Base-by-base conservation (phyloP, 2,797 vertebrate genomes). In the Muscicapa comitata region DNA sequence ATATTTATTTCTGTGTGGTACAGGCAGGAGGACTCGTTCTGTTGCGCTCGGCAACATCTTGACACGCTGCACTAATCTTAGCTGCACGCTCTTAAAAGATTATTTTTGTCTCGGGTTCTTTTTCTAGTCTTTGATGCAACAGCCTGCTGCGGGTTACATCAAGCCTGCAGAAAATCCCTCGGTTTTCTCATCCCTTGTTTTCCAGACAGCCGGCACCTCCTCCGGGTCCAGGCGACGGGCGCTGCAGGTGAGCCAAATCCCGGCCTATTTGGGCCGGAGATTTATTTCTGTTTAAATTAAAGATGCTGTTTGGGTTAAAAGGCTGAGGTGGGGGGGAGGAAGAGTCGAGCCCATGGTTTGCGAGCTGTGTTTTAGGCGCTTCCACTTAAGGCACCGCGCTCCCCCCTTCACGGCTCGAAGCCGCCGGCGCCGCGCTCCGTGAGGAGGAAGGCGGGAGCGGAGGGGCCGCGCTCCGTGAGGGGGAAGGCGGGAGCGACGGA, bases 101-200 rank as follows among this genome's bases (percentile, higher is more conserved):
- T 96, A 95, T 97, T 97, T 96, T 92, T 79, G 92, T 92, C 92
- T 92, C 71, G 23, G 80, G 62, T 66, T 95, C 91, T 91, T 91
- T 84, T 77, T 71, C 82, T 26, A 74, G 85, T 16, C 91, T 92
- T 95, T 94, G 90, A 95, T 93, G 95, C 92, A 89, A 91, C 88
- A 85, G 35, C 88, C 75, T 17, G 74, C 75, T 43, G 78, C 43
- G 84, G 63, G 90, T 94, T 83, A 73, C 94, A 87, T 85, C 92
- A 86, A 88, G 71, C 86, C 92, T 76, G 57, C 66, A 89, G 74
- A 94, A 89, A 84, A 63, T 48, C 88, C 80, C 82, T 79, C 42
- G 38, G 4, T 14, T 63, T 48, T 65, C 77, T 77, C 79, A 62
- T 20, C 75, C 67, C 84, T 74, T 42, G 78, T 85, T 83, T 87